Percentiles rank a stretch among this genome's conserved stretches.
Conservation (phyloP, 2,888 invertebrate species). For the Papilio gigon region DNA sequence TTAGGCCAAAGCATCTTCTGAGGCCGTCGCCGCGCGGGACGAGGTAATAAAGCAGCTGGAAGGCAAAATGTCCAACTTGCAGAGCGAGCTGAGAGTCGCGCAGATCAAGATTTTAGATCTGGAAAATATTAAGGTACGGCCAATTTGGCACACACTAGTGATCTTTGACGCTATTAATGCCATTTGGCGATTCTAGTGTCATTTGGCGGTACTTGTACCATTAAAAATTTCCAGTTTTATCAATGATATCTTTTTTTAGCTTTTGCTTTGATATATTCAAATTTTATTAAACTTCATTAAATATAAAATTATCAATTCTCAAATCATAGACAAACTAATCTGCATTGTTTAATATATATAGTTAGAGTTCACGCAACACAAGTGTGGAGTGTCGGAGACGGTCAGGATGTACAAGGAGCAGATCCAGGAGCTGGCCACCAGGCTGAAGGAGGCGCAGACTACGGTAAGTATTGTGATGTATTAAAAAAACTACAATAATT, state of each 20-base stretch:
- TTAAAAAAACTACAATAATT: too few species aligned
- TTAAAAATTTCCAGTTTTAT: background rate
- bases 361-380: conserved; percentile 71
- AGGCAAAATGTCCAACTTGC: conserved; percentile 57
- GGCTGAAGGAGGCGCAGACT: conserved; percentile 67
- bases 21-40: conserved; percentile 61
- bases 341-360: too few species aligned
- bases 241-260: too few species aligned
- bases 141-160: background rate
- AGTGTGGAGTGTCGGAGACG: conserved; percentile 60
- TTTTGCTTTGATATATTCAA: too few species aligned
- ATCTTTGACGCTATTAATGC: too few species aligned
- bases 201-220: background rate
- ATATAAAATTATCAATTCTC: too few species aligned
- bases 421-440: conserved; percentile 64
- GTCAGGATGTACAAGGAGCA: conserved; percentile 66
- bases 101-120: conserved; percentile 77
- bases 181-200: background rate
- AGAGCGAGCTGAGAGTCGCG: conserved; percentile 68
- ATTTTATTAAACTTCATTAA: too few species aligned
- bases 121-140: conserved; percentile 66
- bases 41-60: conserved; percentile 59
- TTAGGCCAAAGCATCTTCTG: conserved; percentile 55
- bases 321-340: too few species aligned
- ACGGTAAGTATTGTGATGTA: conserved; percentile 58